Conservation (phyloP, 2,113 vertebrate genomes). For the Phainopepla nitens region DNA sequence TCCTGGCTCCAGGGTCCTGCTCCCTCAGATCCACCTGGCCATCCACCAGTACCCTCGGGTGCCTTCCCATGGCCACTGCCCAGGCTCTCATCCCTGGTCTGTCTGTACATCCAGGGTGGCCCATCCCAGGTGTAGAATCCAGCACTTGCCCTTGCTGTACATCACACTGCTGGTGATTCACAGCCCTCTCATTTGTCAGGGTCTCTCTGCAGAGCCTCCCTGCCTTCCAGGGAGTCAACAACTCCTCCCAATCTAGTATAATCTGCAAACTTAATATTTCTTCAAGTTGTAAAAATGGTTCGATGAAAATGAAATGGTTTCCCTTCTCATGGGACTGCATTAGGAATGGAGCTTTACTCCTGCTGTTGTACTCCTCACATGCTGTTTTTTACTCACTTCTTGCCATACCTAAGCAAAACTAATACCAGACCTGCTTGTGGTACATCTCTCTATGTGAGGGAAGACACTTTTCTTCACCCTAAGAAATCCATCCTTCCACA, state of each 20-base stretch:
- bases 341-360: neutral
- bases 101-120: too few relatives aligned
- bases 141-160: rapidly evolving
- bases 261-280: neutral
- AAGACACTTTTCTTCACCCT: neutral
- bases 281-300: neutral
- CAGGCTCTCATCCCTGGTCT: neutral
- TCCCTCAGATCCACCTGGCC: neutral
- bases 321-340: neutral
- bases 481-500: neutral
- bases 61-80: neutral
- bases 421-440: neutral
- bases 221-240: neutral
- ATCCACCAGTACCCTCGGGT: neutral
- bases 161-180: neutral
- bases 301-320: neutral
- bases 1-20: neutral
- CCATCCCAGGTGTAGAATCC: neutral
- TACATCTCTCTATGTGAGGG: neutral
- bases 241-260: neutral
- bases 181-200: neutral
- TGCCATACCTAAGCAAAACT: neutral
- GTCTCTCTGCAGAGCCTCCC: neutral
- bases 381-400: neutral
- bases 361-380: neutral